These are phyloP conservation scores for Oryzias celebensis DNA, from an alignment of 2,113 vertebrate species.

Conservation along the genomic window DNA sequence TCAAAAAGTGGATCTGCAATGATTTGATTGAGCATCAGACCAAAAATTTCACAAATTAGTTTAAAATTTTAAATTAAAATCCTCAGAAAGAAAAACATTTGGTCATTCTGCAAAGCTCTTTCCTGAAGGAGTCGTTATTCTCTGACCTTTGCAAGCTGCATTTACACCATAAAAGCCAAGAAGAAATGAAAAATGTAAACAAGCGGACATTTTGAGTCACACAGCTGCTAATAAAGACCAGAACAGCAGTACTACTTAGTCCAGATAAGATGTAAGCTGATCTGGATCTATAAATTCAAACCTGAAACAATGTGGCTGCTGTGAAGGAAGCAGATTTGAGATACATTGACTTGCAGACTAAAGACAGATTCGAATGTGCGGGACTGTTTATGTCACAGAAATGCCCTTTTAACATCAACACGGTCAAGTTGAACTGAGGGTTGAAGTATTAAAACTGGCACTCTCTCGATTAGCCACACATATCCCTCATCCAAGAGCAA, in stretches of 20 bases:
- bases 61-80: no score
- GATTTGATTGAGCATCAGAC: no score
- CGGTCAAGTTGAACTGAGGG: conserved; percentile 22
- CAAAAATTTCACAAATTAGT: no score
- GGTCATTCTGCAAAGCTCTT: no score
- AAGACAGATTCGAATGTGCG: conserved; percentile 29
- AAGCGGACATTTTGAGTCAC: background rate
- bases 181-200: no score
- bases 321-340: background rate
- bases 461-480: conserved; percentile 8
- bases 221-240: background rate
- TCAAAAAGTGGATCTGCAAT: no score
- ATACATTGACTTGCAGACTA: conserved; percentile 6
- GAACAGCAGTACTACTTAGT: background rate
- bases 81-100: no score
- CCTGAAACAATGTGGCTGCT: conserved; percentile 7
- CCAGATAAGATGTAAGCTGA: conserved; percentile 37
- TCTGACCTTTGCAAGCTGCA: no score
- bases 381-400: conserved; percentile 46
- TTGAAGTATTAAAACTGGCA: conserved; percentile 33
- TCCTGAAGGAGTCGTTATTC: no score
- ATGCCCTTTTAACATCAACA: conserved; percentile 41
- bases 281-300: conserved; percentile 21
- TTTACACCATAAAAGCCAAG: no score
- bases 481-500: conserved; percentile 8